Conservation (phyloP, 2,113 vertebrate genomes). For the Colistium nudipinnis region DNA sequence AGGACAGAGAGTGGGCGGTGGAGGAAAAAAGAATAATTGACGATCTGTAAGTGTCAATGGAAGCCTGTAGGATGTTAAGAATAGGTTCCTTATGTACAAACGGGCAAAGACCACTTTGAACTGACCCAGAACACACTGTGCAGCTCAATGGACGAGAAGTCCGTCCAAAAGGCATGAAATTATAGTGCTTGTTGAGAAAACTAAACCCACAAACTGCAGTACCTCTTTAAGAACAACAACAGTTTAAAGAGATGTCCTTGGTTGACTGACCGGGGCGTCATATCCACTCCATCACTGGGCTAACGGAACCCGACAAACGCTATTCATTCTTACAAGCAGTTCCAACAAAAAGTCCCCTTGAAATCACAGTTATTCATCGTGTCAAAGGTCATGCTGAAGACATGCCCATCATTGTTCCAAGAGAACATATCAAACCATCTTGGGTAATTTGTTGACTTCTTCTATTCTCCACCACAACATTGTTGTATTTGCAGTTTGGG, state of each 20-base stretch:
- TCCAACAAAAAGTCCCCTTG: not conserved
- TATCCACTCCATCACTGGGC: constrained; percentile 17
- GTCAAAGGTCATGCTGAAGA: not conserved
- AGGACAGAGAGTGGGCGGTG: constrained; percentile 42
- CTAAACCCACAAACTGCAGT: not conserved
- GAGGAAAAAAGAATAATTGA: constrained; percentile 38
- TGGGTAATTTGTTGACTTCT: not conserved
- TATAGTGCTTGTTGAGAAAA: not conserved
- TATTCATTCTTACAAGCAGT: constrained; percentile 2
- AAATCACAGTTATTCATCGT: not conserved
- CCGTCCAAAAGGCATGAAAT: not conserved
- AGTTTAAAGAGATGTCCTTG: constrained; percentile 2
- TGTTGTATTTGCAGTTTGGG: no score
- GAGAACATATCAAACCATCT: not conserved
- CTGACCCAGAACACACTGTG: constrained; percentile 5
- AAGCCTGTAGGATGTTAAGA: constrained; percentile 30
- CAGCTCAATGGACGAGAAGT: not conserved
- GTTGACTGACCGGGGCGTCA: constrained; percentile 25
- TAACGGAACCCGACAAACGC: constrained; percentile 11
- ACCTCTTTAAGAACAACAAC: not conserved
- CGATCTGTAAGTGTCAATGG: constrained; percentile 47
- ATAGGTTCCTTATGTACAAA: constrained; percentile 1
- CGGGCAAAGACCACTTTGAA: not conserved
- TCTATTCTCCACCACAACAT: no score
- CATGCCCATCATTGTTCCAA: not conserved